Conservation (phyloP, 2,113 vertebrate genomes). For the Ammodytes marinus region DNA sequence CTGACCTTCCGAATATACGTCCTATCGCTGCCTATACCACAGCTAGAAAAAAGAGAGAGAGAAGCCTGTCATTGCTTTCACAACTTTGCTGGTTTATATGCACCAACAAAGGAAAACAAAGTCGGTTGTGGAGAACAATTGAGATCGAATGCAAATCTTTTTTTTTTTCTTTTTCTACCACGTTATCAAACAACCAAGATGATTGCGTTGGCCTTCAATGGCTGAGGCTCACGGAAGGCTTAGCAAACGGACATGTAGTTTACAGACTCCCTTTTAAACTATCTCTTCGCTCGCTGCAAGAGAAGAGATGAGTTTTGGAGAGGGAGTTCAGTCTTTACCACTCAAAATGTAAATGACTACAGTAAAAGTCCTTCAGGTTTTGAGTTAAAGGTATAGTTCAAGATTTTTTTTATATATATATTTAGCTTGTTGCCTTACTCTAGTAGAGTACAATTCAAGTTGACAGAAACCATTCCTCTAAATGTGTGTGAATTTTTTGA, state of each 20-base stretch:
- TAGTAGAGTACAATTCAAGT: no score
- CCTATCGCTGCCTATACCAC: slow-evolving; percentile 53
- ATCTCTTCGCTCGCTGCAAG: slow-evolving; percentile 9
- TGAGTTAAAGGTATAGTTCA: slow-evolving; percentile 30
- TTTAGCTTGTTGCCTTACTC: no score
- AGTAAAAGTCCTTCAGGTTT: slow-evolving; percentile 44
- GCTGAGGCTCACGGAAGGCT: slow-evolving; percentile 4
- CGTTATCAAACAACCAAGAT: slow-evolving; percentile 12
- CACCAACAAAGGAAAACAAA: slow-evolving; percentile 3
- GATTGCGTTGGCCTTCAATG: slow-evolving; percentile 1
- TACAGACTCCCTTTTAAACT: slow-evolving; percentile 23
- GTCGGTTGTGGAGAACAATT: slow-evolving; percentile 9
- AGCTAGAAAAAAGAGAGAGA: slow-evolving; percentile 23
- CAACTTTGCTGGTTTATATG: slow-evolving; percentile 41
- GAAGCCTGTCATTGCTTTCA: slow-evolving; percentile 62
- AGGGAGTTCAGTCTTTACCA: slow-evolving; percentile 55
- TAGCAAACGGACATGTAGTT: slow-evolving; percentile 12
- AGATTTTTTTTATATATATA: no score
- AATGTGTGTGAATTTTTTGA: no score
- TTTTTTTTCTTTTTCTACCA: slow-evolving; percentile 6
- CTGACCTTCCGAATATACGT: slow-evolving; percentile 81
- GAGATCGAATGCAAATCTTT: slow-evolving; percentile 25
- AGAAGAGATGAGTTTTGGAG: slow-evolving; percentile 45
- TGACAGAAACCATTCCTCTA: no score
- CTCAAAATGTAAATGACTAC: slow-evolving; percentile 76